Percentiles rank a stretch among this genome's conserved stretches.
Conservation (phyloP, 2,797 vertebrate genomes). For the Acipenser transmontanus region DNA sequence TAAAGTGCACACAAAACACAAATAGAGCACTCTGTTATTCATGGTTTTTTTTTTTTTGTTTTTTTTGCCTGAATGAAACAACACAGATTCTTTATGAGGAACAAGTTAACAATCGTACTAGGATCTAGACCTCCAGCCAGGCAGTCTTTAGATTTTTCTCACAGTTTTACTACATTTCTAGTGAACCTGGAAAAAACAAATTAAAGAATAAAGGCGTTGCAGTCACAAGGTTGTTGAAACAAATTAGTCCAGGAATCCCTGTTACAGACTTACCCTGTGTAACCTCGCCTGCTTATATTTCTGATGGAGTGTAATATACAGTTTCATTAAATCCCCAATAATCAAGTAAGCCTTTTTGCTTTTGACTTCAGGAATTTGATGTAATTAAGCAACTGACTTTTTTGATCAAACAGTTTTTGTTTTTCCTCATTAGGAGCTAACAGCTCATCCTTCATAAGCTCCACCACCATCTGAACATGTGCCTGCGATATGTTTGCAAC, state of each 20-base stretch:
- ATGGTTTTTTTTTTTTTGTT: no score
- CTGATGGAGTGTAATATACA: constrained; percentile 13
- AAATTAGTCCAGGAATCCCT: not conserved
- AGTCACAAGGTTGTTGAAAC: not conserved
- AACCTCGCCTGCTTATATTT: constrained; percentile 13
- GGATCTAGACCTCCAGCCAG: no score
- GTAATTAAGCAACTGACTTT: constrained; percentile 31
- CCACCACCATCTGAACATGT: no score
- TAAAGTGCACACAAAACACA: no score
- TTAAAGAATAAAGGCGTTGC: not conserved
- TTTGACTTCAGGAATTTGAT: constrained; percentile 37
- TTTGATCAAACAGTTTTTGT: no score
- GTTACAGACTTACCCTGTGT: constrained; percentile 15
- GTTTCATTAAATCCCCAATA: constrained; percentile 23
- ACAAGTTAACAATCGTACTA: no score
- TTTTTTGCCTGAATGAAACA: no score
- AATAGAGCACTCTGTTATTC: no score
- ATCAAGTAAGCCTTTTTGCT: constrained; percentile 38
- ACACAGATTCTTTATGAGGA: no score
- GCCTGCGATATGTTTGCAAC: no score
- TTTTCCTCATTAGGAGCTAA: no score
- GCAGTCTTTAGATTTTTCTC: not conserved
- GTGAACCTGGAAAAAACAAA: constrained; percentile 10
- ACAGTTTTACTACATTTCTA: constrained; percentile 11
- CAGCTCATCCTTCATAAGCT: no score